These are phyloP conservation scores for Sympetrum striolatum DNA, from an alignment of 2,888 invertebrate species.

Conservation along the genomic window DNA sequence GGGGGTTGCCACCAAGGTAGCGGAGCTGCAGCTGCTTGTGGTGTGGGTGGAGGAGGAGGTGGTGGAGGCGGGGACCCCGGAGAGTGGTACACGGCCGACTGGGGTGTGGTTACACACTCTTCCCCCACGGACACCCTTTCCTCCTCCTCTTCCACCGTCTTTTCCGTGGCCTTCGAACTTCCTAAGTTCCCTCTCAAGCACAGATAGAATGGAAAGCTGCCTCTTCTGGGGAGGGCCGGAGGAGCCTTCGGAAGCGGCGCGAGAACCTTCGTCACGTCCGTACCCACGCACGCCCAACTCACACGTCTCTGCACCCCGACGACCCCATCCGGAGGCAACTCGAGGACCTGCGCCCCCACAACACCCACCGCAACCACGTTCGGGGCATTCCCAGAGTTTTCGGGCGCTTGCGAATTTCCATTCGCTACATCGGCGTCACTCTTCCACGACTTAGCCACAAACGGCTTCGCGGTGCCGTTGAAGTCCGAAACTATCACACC, in stretches of 20 bases:
- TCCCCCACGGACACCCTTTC: background rate
- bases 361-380: background rate
- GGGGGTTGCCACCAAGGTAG: background rate
- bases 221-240: background rate
- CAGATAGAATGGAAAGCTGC: slow-evolving; percentile 19
- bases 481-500: background rate
- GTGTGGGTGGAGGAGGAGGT: slow-evolving; percentile 15
- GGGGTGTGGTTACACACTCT: background rate
- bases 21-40: background rate
- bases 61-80: slow-evolving; percentile 24
- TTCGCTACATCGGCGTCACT: background rate
- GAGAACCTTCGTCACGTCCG: background rate
- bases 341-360: background rate
- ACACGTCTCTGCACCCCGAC: background rate
- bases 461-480: slow-evolving; percentile 18
- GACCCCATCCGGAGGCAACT: background rate
- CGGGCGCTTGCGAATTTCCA: background rate
- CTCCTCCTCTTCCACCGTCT: background rate
- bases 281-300: background rate
- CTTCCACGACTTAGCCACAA: background rate
- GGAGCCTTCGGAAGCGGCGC: background rate
- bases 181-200: background rate
- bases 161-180: background rate
- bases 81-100: slow-evolving; percentile 24
- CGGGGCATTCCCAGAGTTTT: background rate